These are phyloP conservation scores for Anguilla obscura DNA, from an alignment of 2,797 vertebrate genomes.

Conservation along the genomic window DNA sequence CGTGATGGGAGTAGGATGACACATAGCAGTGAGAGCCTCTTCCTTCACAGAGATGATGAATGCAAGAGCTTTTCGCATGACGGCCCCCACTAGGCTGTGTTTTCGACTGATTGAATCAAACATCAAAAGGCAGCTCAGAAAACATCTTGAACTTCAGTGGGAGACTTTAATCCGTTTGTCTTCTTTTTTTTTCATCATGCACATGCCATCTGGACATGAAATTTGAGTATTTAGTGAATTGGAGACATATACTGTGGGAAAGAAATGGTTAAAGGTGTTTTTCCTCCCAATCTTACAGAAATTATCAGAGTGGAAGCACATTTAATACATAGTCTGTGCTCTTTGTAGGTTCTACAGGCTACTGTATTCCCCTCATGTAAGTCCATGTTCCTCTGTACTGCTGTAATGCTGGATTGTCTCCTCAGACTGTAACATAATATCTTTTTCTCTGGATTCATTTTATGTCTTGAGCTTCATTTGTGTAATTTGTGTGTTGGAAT, in stretches of 20 bases:
- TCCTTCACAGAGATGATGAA: background rate
- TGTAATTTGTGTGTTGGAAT: background rate
- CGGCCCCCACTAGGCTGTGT: slow-evolving; percentile 1
- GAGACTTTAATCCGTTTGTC: slow-evolving; percentile 9
- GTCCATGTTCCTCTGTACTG: background rate
- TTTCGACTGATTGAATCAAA: slow-evolving; percentile 17
- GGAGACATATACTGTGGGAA: background rate
- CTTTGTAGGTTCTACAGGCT: background rate
- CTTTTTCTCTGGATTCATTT: background rate
- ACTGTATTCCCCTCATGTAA: background rate
- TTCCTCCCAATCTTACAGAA: background rate
- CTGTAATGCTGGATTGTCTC: background rate
- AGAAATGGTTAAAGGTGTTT: background rate
- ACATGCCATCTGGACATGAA: slow-evolving; percentile 18
- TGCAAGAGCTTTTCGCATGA: background rate
- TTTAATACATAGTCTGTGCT: slow-evolving; percentile 11
- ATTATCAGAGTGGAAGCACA: slow-evolving; percentile 5
- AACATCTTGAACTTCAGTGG: slow-evolving; percentile 26
- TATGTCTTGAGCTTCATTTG: background rate
- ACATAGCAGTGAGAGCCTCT: background rate
- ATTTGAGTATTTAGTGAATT: slow-evolving; percentile 8
- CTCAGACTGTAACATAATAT: background rate
- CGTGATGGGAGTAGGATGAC: background rate
- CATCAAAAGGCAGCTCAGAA: slow-evolving; percentile 10
- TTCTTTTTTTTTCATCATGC: slow-evolving; percentile 24